phyloP scores from a whole-genome alignment of 2,888 invertebrate genomes.

The Pseudanteris insignis region DNA sequence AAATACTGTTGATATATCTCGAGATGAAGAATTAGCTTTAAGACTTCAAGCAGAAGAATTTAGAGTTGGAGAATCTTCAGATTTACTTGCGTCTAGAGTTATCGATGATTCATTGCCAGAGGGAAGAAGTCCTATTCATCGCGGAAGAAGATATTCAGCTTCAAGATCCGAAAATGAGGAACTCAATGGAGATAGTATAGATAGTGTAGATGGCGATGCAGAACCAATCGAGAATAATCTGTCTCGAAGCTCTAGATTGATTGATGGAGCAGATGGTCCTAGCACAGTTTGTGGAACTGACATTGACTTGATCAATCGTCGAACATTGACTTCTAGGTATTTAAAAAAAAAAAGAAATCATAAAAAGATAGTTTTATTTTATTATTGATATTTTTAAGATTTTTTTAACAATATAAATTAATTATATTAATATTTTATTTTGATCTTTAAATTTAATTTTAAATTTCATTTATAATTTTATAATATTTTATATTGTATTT shows the following conservation, averaged over 20 bases:
- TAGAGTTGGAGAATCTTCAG: constrained; percentile 49
- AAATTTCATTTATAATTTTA: background rate
- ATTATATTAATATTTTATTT: background rate
- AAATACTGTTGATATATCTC: constrained; percentile 52
- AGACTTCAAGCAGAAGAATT: constrained; percentile 64
- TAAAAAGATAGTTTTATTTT: too few relatives aligned
- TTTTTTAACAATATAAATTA: too few relatives aligned
- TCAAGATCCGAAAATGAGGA: constrained; percentile 41
- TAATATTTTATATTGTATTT: background rate
- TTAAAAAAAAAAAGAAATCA: background rate
- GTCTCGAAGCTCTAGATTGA: constrained; percentile 56
- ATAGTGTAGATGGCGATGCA: constrained; percentile 37
- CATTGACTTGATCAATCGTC: constrained; percentile 60
- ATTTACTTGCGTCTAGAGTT: constrained; percentile 37
- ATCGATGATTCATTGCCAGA: constrained; percentile 14
- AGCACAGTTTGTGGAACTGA: constrained; percentile 62
- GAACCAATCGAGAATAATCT: constrained; percentile 50
- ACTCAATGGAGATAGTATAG: constrained; percentile 20
- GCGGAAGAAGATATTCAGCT: constrained; percentile 33
- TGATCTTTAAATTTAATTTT: background rate
- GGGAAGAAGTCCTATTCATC: constrained; percentile 13
- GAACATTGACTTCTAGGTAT: constrained; percentile 54
- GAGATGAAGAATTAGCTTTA: constrained; percentile 62
- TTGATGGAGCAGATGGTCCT: constrained; percentile 63
- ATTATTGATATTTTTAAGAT: too few relatives aligned